Evolutionary conservation across 2,888 invertebrate species (phyloP).

Genomic region (Acleris cristana): DNA sequence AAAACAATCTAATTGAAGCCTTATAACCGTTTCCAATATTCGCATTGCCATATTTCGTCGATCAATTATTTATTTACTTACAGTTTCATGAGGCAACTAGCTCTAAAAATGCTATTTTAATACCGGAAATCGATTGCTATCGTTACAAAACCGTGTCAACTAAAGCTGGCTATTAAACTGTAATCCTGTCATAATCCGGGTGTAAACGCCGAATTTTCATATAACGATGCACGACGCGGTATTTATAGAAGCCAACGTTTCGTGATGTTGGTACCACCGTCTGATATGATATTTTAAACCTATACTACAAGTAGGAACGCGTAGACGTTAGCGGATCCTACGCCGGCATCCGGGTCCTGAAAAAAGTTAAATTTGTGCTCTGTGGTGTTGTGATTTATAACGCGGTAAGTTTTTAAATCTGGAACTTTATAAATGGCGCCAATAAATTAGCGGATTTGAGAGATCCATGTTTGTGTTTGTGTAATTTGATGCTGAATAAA

Average conservation of each 20-base stretch:
- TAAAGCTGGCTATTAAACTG: slow-evolving; percentile 26
- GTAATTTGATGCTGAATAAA: slow-evolving; percentile 14
- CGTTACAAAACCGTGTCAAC: slow-evolving; percentile 11
- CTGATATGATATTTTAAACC: slow-evolving; percentile 44
- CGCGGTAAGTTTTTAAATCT: slow-evolving; percentile 40
- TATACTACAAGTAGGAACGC: slow-evolving; percentile 43
- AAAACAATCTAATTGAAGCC: too few relatives aligned
- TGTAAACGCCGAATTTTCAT: slow-evolving; percentile 38
- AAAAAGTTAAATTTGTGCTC: slow-evolving; percentile 28
- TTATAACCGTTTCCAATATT: neutral
- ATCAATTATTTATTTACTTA: neutral
- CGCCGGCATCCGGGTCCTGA: slow-evolving; percentile 30
- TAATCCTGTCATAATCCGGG: slow-evolving; percentile 35
- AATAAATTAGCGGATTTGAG: neutral
- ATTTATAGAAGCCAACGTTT: slow-evolving; percentile 60
- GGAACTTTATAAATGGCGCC: slow-evolving; percentile 9
- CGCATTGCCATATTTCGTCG: neutral
- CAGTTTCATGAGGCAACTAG: neutral
- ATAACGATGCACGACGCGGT: slow-evolving; percentile 51
- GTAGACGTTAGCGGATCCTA: slow-evolving; percentile 41
- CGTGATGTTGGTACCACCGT: slow-evolving; percentile 35
- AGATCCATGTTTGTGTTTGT: neutral
- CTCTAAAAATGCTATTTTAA: neutral
- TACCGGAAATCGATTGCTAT: neutral
- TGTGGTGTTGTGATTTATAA: slow-evolving; percentile 35